These are phyloP conservation scores for Camponotus pennsylvanicus DNA, from an alignment of 1,140 invertebrate genomes.

Conservation along the genomic window DNA sequence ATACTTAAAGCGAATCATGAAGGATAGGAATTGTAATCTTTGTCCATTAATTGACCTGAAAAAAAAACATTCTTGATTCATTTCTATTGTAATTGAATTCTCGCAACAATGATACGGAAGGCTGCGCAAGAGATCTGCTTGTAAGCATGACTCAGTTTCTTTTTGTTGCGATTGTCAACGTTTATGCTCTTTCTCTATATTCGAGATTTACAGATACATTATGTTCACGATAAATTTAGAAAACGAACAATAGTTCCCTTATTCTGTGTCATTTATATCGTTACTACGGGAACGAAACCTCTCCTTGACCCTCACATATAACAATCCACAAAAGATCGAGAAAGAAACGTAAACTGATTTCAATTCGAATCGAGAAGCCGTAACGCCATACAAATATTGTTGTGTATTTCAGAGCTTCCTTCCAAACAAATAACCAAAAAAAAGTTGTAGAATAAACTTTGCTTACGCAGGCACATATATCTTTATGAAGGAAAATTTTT, in stretches of 20 bases:
- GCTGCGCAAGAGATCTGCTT: conserved; percentile 1
- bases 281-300: not conserved
- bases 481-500: not conserved
- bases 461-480: not conserved
- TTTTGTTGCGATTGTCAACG: conserved; percentile 41
- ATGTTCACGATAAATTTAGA: conserved; percentile 49
- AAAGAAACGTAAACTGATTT: not conserved
- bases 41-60: conserved; percentile 24
- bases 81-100: conserved; percentile 39
- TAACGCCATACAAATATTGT: not conserved
- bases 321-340: not conserved
- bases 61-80: not conserved
- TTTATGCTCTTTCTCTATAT: not conserved
- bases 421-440: not conserved
- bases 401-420: not conserved
- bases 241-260: not conserved
- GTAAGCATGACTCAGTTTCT: conserved; percentile 48
- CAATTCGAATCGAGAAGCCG: not conserved
- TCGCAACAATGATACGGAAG: conserved; percentile 46
- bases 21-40: not conserved
- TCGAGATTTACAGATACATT: conserved; percentile 41
- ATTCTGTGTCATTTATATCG: conserved; percentile 16
- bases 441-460: not conserved
- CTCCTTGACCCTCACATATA: conserved; percentile 39
- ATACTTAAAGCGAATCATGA: not conserved